Conservation (phyloP, 2,888 invertebrate genomes). For the Drosophila planitibia region DNA sequence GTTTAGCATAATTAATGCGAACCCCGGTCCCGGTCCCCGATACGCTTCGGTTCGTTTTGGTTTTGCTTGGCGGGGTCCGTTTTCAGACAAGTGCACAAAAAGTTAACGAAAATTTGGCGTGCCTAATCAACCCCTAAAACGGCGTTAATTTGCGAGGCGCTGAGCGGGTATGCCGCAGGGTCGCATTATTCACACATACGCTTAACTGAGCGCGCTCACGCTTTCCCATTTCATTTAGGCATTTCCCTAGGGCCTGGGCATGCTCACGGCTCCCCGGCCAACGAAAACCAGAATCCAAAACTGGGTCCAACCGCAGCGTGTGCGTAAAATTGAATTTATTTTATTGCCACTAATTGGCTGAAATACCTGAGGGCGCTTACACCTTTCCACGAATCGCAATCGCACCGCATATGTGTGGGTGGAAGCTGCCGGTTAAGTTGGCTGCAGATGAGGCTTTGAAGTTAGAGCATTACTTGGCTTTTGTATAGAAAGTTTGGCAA, state of each 20-base stretch:
- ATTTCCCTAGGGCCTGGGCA: constrained; percentile 32
- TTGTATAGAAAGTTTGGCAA: constrained; percentile 28
- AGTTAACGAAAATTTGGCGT: constrained; percentile 68
- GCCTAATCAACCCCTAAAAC: constrained; percentile 84
- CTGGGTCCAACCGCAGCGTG: constrained; percentile 62
- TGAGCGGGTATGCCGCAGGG: constrained; percentile 62
- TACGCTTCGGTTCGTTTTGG: constrained; percentile 20
- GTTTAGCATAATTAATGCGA: constrained; percentile 84
- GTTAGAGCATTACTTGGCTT: constrained; percentile 19
- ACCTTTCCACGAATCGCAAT: constrained; percentile 23
- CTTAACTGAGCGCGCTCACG: constrained; percentile 56
- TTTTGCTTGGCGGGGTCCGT: constrained; percentile 13
- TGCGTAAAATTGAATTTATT: constrained; percentile 84
- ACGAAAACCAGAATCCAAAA: constrained; percentile 33
- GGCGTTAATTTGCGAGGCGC: constrained; percentile 78
- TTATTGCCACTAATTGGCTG: constrained; percentile 84
- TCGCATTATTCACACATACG: constrained; percentile 81
- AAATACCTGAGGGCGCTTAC: constrained; percentile 79
- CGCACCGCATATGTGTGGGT: constrained; percentile 27
- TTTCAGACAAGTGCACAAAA: constrained; percentile 65
- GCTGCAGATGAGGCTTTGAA: background rate
- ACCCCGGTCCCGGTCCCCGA: constrained; percentile 25
- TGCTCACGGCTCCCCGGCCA: background rate
- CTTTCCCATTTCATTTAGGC: background rate
- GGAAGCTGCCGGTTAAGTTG: background rate